A percentile compares a stretch with the other conserved stretches of the same genome.
Evolutionary conservation across 2,797 vertebrate species (phyloP).

Genomic region (Platyrinchus mystaceus): DNA sequence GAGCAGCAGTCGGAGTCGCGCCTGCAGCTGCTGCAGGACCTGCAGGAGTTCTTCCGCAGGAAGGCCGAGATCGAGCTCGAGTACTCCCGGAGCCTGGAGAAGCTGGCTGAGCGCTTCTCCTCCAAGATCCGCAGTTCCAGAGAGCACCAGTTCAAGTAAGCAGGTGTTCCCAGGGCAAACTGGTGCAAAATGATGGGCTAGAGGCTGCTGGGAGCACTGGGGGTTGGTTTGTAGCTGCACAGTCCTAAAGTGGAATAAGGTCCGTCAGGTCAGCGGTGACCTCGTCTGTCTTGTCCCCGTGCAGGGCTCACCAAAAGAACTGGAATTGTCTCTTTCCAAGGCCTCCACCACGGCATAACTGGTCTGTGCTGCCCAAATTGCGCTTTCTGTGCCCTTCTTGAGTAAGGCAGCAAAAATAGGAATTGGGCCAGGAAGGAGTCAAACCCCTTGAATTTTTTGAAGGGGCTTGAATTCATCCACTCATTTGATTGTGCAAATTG

Average conservation of each 20-base stretch:
- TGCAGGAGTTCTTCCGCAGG: conserved; percentile 97
- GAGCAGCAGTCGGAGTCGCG: conserved; percentile 97
- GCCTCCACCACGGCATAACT: neutral
- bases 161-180: fast-evolving
- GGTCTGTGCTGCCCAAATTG: neutral
- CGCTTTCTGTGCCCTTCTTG: fast-evolving
- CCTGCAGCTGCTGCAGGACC: conserved; percentile 95
- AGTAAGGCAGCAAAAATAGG: fast-evolving
- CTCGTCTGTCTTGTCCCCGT: fast-evolving
- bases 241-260: fast-evolving
- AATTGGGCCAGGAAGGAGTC: neutral
- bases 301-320: neutral
- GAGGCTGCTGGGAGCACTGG: fast-evolving
- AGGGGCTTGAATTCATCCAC: neutral
- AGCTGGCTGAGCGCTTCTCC: conserved; percentile 94
- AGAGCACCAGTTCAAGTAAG: conserved; percentile 97
- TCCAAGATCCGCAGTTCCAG: conserved; percentile 94
- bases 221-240: neutral
- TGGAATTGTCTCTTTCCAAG: neutral
- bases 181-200: fast-evolving
- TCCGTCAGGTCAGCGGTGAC: fast-evolving
- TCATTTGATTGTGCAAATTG: neutral
- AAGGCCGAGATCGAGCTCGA: conserved; percentile 98
- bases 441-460: neutral
- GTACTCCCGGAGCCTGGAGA: conserved; percentile 95